These are phyloP conservation scores for Oreotragus oreotragus DNA, from an alignment of 2,113 vertebrate genomes.

Conservation along the genomic window DNA sequence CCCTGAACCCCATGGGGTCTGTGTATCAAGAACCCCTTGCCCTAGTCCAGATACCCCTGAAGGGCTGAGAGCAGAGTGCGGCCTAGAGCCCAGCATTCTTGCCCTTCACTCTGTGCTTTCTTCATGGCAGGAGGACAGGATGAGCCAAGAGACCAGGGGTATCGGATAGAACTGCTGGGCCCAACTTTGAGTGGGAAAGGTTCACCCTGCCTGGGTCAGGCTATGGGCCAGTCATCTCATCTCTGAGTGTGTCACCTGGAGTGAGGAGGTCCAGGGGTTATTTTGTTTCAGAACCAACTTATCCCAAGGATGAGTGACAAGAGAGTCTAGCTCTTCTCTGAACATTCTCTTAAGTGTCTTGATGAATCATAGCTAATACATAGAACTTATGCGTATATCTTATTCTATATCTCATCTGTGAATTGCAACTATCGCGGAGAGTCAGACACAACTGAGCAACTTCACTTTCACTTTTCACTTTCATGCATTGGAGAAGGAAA, in stretches of 20 bases:
- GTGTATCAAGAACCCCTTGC: background rate
- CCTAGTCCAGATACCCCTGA: background rate
- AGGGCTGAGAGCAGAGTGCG: background rate
- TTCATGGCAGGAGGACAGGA: background rate
- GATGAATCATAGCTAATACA: background rate
- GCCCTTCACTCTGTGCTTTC: background rate
- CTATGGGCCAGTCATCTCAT: background rate
- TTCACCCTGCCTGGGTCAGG: background rate
- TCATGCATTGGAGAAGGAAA: too few species aligned
- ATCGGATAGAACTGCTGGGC: background rate
- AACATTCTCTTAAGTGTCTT: background rate
- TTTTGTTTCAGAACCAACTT: background rate
- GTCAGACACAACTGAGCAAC: too few species aligned
- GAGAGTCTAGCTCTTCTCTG: background rate
- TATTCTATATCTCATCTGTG: background rate
- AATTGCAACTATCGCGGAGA: background rate
- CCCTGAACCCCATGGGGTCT: background rate
- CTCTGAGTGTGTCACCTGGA: background rate
- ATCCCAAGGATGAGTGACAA: background rate
- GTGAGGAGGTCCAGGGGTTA: background rate
- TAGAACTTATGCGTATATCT: background rate
- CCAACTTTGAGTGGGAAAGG: background rate
- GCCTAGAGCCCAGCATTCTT: background rate
- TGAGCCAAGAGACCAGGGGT: background rate
- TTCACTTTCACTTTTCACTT: too few species aligned